Evolutionary conservation across 2,797 vertebrate species (phyloP), one percentile per base, ranked within the genome.

Genomic region (Enteromius afrohamiltoni): DNA sequence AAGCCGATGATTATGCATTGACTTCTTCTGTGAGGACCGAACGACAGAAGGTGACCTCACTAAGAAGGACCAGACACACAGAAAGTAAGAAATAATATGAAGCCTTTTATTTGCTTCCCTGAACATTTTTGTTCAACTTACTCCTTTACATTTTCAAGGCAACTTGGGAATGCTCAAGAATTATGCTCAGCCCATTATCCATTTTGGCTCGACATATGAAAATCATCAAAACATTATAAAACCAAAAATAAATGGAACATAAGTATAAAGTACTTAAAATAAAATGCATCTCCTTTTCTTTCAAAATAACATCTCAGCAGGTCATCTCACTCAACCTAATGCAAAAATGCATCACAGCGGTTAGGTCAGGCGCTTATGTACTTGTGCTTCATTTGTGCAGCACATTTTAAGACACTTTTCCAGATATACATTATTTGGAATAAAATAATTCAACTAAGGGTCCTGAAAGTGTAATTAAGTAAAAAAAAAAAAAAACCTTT

Each of bases 281-380:
- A 74, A 45, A 29, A 47, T 83, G 75, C 79, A 76, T 67, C 16
- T 49, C 37, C 49, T 49, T 82, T 75, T 58, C 8, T 80, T 21
- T 73, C 68, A 21, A 42, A 58, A 53, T 60, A 45, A 47, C 55
- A 67, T 51, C 53, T 78, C 53, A 29, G 14, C n/a, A 67, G 45
- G 53, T 47, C 8, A 13, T 60, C 26, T 53, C 23, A 40, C 29
- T 55, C 65, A 80, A 31, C 65, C 7, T 58, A 85, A 58, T 64
- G 71, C 26, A 86, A 83, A 79, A 73, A 55, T n/a, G 80, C 29
- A 55, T 88, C 84, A 91, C 90, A 91, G 90, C 89, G 71, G 85
- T 91, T 92, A 92, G 91, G 92, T 93, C 90, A 87, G 86, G 87
- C 88, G 89, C 89, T 89, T 80, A 90, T 88, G 89, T 85, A 89